Evolutionary conservation across 1,140 invertebrate species (phyloP).

Genomic region (Magallana angulata): DNA sequence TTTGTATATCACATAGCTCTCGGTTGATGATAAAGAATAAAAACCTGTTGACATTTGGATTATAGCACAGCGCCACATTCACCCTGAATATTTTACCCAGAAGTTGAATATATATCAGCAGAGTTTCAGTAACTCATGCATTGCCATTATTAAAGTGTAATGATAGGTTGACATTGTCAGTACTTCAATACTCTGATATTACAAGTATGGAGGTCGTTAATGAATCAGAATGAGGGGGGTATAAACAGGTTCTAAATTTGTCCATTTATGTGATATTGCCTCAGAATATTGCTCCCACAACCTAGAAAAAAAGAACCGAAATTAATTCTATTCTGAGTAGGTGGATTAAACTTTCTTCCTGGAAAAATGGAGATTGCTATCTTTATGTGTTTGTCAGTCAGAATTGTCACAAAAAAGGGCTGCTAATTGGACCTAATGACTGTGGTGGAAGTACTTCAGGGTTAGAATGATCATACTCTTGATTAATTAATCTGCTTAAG

Average conservation of each 20-base stretch:
- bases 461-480: too few relatives aligned
- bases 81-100: not conserved
- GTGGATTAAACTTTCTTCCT: not conserved
- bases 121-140: too few relatives aligned
- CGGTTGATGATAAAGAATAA: not conserved
- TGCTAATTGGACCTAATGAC: not conserved
- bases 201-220: too few relatives aligned
- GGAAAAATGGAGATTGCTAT: not conserved
- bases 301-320: not conserved
- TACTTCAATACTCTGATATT: too few relatives aligned
- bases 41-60: conserved; percentile 24
- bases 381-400: not conserved
- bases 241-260: too few relatives aligned
- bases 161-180: too few relatives aligned
- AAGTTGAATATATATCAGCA: not conserved
- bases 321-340: not conserved
- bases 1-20: conserved; percentile 21
- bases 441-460: not conserved
- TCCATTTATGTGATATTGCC: not conserved
- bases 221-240: too few relatives aligned
- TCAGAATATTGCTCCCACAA: not conserved
- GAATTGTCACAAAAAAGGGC: not conserved
- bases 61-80: not conserved
- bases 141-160: too few relatives aligned
- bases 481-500: too few relatives aligned